These are phyloP conservation scores for Huso huso DNA, from an alignment of 2,797 vertebrate genomes.

Conservation along the genomic window DNA sequence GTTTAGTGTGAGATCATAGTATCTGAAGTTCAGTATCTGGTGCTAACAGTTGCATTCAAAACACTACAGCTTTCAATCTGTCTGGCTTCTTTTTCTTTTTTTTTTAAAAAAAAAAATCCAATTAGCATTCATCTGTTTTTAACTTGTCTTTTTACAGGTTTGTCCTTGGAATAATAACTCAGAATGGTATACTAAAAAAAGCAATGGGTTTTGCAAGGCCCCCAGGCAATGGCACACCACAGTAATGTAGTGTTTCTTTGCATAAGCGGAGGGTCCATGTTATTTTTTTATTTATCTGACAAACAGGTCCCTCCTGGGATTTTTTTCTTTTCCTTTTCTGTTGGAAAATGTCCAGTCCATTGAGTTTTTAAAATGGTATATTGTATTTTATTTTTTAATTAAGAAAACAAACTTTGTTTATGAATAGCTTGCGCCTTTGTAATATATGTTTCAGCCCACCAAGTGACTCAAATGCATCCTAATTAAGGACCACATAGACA, in stretches of 20 bases:
- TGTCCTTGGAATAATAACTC: background rate
- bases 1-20: no score
- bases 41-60: background rate
- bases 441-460: no score
- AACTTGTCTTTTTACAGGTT: background rate
- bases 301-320: conserved; percentile 1
- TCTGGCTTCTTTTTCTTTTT: background rate
- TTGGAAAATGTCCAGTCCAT: no score
- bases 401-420: no score
- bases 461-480: no score
- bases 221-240: background rate
- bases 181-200: background rate
- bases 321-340: background rate
- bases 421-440: no score
- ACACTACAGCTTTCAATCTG: background rate
- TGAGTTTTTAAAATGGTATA: no score
- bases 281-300: background rate
- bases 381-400: no score
- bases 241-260: background rate
- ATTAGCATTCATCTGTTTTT: background rate
- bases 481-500: no score
- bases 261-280: background rate
- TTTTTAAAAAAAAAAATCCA: background rate
- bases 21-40: no score
- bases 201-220: background rate